Evolutionary conservation across 2,113 vertebrate species (phyloP), one percentile per base, ranked within the genome.

Genomic region (Colistium nudipinnis): DNA sequence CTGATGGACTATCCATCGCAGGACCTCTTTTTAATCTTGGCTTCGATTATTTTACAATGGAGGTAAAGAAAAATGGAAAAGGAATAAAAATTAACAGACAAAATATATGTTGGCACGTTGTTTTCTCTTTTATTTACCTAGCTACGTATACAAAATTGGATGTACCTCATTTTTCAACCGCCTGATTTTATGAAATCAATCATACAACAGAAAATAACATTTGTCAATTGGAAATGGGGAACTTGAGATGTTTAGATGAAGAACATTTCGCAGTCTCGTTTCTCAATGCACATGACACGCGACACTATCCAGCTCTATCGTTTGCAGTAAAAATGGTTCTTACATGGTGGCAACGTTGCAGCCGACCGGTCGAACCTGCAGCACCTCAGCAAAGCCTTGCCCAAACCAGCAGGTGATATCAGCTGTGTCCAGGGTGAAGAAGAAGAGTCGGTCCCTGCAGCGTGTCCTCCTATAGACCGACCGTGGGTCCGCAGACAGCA

Each of bases 341-440:
- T 47, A 68, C 12, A 35, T 7, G 4, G 52, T 41, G 28, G 28
- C 6, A 20, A 27, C 6, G 14, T 55, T 48, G 20, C 33, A 13
- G 41, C 71, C 55, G 35, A 89, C 44, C 7, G 89, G 88, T 62
- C 87, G 89, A 72, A 96, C 90, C 62, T 80, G 89, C 24, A 97
- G 79, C 1, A 97, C 95, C 64, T 97, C 95, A n/a, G 91, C 94
- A 77, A 96, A 96, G 24, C 85, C 92, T 55, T 91, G 88, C 30
- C 94, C 95, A 82, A 97, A 96, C 95, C 95, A 96, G 90, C 94
- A 95, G 1, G 95, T 96, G 76, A 97, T 39, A 19, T 96, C 91
- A 0, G 91, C 94, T 0, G 64, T 84, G 74, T 97, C 95, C 30
- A 97, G 76, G 7, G 83, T 90, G 53, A 95, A 93, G 87, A 91